Evolutionary conservation across 1,140 invertebrate species (phyloP), one percentile per base, ranked within the genome.

Genomic region (Caenorhabditis inopinata): DNA sequence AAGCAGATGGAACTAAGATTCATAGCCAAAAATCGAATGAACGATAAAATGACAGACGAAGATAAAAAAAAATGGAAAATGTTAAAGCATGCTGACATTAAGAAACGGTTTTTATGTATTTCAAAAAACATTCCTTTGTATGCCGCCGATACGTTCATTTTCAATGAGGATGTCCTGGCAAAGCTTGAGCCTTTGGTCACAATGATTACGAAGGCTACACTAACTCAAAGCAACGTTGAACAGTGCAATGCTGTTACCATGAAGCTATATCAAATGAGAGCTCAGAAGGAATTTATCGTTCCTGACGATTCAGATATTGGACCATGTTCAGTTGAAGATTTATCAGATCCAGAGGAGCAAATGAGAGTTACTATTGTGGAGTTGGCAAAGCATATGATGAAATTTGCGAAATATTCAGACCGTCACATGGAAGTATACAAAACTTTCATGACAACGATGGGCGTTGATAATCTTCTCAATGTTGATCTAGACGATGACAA

Each of bases 261-360:
- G 18, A 68, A 18, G n/a, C 9, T 68, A 2, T 25, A 68, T n/a
- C 58, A 68, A 38, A 68, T 38, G 32, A 68, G 32, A 68, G 32
- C 14, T 18, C 11, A 16, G n/a, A 35, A 42, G 21, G 32, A 68
- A 21, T 68, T 38, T 12, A 42, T 68, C 1, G 18, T 68, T n/a
- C 32, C 58, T 6, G 5, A 18, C 7, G 25, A 68, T 1, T 7
- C 32, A 18, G 32, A 68, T 38, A 68, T 68, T 3, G 32, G 23
- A 32, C 0, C 16, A 2, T 38, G 58, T 18, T 27, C 32, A 68
- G 58, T 68, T 11, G 32, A 42, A 21, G 7, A 68, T 68, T 38
- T 68, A 42, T n/a, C 29, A 1, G 58, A 68, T 68, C 58, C 58
- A 68, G 58, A 68, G 12, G 58, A 68, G 38, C 58, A 68, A 21